phyloP scores from a whole-genome alignment of 2,888 invertebrate species.

The Andrena fulva region DNA sequence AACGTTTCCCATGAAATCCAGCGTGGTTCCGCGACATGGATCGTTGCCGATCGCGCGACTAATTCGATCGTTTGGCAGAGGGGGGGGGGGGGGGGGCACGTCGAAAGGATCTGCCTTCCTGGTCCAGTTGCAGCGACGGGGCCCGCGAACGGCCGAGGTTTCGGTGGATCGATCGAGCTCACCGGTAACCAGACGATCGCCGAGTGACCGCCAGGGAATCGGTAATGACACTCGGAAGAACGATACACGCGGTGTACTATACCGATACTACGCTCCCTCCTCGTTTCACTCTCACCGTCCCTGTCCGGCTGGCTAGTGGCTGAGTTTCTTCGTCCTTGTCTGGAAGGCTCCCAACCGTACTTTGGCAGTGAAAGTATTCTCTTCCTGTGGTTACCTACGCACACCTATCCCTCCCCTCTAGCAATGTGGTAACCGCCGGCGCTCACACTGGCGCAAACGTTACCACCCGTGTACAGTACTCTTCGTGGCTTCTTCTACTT shows the following conservation, averaged over 20 bases:
- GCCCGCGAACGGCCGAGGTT: neutral
- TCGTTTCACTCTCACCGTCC: slow-evolving; percentile 63
- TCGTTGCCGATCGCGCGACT: neutral
- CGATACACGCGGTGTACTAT: slow-evolving; percentile 72
- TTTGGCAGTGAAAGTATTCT: slow-evolving; percentile 84
- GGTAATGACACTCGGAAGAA: slow-evolving; percentile 72
- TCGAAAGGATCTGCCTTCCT: neutral
- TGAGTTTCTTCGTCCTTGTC: slow-evolving; percentile 75
- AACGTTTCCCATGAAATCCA: slow-evolving; percentile 18
- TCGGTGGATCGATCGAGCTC: neutral
- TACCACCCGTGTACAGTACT: slow-evolving; percentile 14
- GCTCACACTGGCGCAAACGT: slow-evolving; percentile 46
- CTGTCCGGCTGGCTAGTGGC: slow-evolving; percentile 70
- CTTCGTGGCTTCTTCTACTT: neutral
- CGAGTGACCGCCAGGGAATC: slow-evolving; percentile 58
- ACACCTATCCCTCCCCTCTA: slow-evolving; percentile 62
- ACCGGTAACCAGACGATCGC: slow-evolving; percentile 34
- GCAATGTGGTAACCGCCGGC: slow-evolving; percentile 60
- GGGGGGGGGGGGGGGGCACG: neutral
- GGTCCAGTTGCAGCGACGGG: neutral
- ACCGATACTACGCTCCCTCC: slow-evolving; percentile 72
- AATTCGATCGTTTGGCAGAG: neutral
- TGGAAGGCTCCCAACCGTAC: slow-evolving; percentile 75
- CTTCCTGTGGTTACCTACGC: slow-evolving; percentile 79
- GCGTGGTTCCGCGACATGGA: neutral